phyloP scores from a whole-genome alignment of 2,888 invertebrate genomes.

The Priocnemis perturbator region DNA sequence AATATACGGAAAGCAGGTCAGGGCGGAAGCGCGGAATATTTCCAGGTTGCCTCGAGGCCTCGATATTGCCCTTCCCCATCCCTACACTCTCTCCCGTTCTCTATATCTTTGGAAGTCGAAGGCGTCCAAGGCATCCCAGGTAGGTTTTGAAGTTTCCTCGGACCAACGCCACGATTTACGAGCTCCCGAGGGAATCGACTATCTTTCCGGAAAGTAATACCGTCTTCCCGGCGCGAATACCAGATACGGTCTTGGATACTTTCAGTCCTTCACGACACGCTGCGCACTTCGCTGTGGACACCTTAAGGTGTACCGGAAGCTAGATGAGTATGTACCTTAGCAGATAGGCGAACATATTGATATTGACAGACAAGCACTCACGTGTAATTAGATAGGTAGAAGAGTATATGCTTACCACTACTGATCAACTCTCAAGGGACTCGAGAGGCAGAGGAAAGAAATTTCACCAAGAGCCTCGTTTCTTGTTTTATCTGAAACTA shows the following conservation, averaged over 20 bases:
- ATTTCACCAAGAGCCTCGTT: too few relatives aligned
- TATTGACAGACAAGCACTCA: too few relatives aligned
- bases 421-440: too few relatives aligned
- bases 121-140: slow-evolving; percentile 43
- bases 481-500: too few relatives aligned
- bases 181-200: slow-evolving; percentile 70
- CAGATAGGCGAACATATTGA: not conserved
- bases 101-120: slow-evolving; percentile 35
- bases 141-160: slow-evolving; percentile 60
- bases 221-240: slow-evolving; percentile 63
- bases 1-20: not conserved
- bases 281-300: slow-evolving; percentile 10
- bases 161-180: slow-evolving; percentile 67
- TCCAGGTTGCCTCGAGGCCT: slow-evolving; percentile 5
- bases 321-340: not conserved
- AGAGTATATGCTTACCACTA: too few relatives aligned
- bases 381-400: too few relatives aligned
- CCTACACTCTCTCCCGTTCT: slow-evolving; percentile 29
- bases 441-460: too few relatives aligned
- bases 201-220: slow-evolving; percentile 70
- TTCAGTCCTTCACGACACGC: slow-evolving; percentile 20
- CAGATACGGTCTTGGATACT: slow-evolving; percentile 48
- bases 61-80: slow-evolving; percentile 26
- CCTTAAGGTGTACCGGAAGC: not conserved
- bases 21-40: not conserved